Conservation (phyloP, 2,888 invertebrate genomes). For the Hedya salicella region DNA sequence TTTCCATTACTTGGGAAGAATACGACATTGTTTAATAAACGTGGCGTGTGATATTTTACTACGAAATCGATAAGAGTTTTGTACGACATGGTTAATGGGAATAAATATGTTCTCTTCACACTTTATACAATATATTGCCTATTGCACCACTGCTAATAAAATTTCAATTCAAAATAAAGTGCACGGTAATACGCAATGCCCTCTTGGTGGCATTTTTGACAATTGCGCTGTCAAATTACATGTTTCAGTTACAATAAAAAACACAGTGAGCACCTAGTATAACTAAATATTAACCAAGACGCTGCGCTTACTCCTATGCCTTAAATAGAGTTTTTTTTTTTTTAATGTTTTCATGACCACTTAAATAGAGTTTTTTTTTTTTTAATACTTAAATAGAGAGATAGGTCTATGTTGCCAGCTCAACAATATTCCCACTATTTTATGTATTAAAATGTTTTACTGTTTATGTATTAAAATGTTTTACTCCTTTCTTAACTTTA, state of each 20-base stretch:
- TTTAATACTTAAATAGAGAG: background rate
- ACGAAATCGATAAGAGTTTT: conserved; percentile 78
- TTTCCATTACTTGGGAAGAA: conserved; percentile 79
- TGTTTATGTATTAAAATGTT: too few relatives aligned
- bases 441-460: too few relatives aligned
- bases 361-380: too few relatives aligned
- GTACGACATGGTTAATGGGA: conserved; percentile 63
- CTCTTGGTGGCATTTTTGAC: conserved; percentile 1
- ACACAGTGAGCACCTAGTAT: background rate
- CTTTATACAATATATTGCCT: conserved; percentile 16
- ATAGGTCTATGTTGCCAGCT: background rate
- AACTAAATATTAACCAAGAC: background rate
- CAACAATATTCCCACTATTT: background rate
- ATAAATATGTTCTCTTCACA: background rate
- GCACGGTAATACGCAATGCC: background rate
- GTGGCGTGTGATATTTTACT: conserved; percentile 76
- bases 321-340: background rate
- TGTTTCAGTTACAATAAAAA: background rate
- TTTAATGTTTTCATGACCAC: too few relatives aligned
- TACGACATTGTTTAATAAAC: conserved; percentile 74
- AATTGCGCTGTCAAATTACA: conserved; percentile 1
- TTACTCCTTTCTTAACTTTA: too few relatives aligned
- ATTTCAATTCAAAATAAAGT: background rate
- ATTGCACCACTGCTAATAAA: conserved; percentile 51
- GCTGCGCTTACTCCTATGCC: background rate